phyloP scores from a whole-genome alignment of 2,113 vertebrate genomes.

The Miniopterus natalensis region DNA sequence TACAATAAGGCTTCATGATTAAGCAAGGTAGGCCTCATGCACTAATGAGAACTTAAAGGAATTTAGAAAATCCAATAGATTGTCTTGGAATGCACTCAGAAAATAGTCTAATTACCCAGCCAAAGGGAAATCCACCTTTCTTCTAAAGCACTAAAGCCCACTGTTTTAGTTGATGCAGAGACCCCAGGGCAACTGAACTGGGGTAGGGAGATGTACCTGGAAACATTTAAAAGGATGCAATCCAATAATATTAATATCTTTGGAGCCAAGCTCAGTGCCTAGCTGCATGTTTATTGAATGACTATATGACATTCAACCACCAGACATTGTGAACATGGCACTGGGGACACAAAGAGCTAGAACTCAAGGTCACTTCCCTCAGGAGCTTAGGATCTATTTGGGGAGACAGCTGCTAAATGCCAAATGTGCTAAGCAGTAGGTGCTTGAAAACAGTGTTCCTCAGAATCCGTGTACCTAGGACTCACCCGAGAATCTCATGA shows the following conservation, averaged over 20 bases:
- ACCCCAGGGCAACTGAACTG: background rate
- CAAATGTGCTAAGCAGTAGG: background rate
- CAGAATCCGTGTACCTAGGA: background rate
- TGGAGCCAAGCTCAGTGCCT: background rate
- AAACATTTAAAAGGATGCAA: background rate
- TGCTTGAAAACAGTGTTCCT: background rate
- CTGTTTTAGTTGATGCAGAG: background rate
- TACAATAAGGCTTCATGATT: background rate
- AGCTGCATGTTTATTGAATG: background rate
- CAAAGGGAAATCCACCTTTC: background rate
- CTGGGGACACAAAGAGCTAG: background rate
- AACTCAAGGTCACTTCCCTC: background rate
- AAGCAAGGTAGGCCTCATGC: background rate
- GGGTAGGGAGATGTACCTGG: background rate
- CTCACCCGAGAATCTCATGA: background rate
- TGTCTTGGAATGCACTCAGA: background rate
- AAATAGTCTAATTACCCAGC: slow-evolving; percentile 21
- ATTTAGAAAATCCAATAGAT: slow-evolving; percentile 14
- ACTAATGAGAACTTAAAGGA: background rate
- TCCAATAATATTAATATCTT: background rate
- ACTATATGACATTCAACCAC: background rate
- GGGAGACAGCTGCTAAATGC: background rate
- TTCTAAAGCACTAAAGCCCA: background rate
- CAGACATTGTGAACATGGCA: background rate
- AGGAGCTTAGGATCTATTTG: background rate